A percentile compares a stretch with the other conserved stretches of the same genome.
These are phyloP conservation scores for Cryptus armator DNA, from an alignment of 2,888 invertebrate genomes.

Conservation along the genomic window DNA sequence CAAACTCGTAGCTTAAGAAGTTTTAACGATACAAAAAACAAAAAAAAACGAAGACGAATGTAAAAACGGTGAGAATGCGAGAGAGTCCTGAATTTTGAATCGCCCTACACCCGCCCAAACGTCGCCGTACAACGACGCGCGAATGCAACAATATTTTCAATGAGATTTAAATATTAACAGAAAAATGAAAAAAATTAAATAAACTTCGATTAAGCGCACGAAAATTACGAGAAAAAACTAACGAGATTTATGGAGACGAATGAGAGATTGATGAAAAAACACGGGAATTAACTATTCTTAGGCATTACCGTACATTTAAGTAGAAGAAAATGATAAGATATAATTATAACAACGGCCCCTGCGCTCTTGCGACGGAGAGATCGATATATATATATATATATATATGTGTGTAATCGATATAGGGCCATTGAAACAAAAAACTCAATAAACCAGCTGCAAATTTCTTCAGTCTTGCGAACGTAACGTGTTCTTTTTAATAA, in stretches of 20 bases:
- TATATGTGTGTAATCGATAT: neutral
- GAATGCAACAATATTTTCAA: conserved; percentile 69
- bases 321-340: conserved; percentile 67
- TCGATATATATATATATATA: neutral
- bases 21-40: conserved; percentile 17
- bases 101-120: conserved; percentile 49
- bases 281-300: conserved; percentile 68
- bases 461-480: neutral
- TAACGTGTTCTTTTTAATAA: neutral
- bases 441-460: neutral
- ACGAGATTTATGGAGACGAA: conserved; percentile 41
- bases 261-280: conserved; percentile 61
- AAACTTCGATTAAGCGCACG: conserved; percentile 56
- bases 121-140: conserved; percentile 63
- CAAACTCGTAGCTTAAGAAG: conserved; percentile 35
- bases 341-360: conserved; percentile 61
- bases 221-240: conserved; percentile 15
- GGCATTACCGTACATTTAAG: conserved; percentile 67
- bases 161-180: conserved; percentile 52
- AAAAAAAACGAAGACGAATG: neutral
- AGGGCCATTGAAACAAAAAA: neutral
- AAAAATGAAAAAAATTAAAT: conserved; percentile 40
- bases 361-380: conserved; percentile 58
- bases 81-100: conserved; percentile 31
- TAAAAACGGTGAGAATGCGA: neutral